A percentile compares a stretch with the other conserved stretches of the same genome.
Conservation (phyloP, 2,797 vertebrate genomes). For the Nannoperca australis region DNA sequence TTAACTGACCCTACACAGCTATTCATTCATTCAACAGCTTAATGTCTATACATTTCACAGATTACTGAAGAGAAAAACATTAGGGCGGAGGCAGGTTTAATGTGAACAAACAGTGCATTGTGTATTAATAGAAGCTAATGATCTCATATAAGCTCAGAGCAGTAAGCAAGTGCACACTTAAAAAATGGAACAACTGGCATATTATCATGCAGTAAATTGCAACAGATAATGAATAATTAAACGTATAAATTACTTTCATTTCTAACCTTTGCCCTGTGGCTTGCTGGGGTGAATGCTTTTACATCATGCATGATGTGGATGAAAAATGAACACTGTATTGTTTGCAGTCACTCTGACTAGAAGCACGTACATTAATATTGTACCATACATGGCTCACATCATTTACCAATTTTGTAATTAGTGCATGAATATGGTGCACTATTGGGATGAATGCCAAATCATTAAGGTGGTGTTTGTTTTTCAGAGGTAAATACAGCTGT, state of each 20-base stretch:
- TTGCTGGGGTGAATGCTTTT: constrained; percentile 14
- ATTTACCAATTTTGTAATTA: not conserved
- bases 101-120: constrained; percentile 25
- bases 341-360: not conserved
- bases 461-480: constrained; percentile 11
- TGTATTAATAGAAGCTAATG: constrained; percentile 41
- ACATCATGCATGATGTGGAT: constrained; percentile 42
- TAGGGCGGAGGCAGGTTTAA: not conserved
- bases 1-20: constrained; percentile 5
- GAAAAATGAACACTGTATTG: constrained; percentile 37
- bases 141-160: constrained; percentile 15
- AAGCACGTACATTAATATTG: not conserved
- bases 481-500: not conserved
- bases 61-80: constrained; percentile 24
- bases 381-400: not conserved
- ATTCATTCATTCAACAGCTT: not conserved
- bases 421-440: not conserved
- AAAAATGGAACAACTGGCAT: constrained; percentile 37
- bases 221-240: constrained; percentile 68
- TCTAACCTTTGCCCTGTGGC: constrained; percentile 50
- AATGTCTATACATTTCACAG: constrained; percentile 15
- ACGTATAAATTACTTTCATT: constrained; percentile 60
- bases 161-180: not conserved
- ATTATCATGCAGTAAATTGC: constrained; percentile 39
- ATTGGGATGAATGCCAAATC: not conserved